Evolutionary conservation across 1,140 invertebrate genomes (phyloP).

Genomic region (Bombus sibiricus): DNA sequence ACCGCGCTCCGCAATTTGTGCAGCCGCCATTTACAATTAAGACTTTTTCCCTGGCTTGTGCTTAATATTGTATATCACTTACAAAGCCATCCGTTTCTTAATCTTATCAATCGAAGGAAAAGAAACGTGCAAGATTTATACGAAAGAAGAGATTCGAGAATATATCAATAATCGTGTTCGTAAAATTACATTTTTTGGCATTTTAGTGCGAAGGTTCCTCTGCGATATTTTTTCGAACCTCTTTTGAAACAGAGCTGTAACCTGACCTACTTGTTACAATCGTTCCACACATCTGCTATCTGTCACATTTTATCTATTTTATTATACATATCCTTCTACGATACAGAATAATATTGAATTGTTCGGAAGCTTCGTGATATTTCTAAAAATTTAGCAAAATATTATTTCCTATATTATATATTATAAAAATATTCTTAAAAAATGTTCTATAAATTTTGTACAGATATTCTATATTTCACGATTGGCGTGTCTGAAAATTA

Average conservation of each 20-base stretch:
- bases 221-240: not conserved
- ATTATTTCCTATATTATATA: too few relatives aligned
- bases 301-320: not conserved
- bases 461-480: too few relatives aligned
- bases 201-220: not conserved
- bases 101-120: not conserved
- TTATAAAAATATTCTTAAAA: too few relatives aligned
- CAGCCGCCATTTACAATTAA: slow-evolving; percentile 7
- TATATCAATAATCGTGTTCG: not conserved
- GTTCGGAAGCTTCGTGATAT: not conserved
- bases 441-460: too few relatives aligned
- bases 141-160: not conserved
- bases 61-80: not conserved
- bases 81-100: not conserved
- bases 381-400: not conserved
- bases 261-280: not conserved
- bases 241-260: not conserved
- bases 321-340: not conserved
- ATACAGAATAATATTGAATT: not conserved
- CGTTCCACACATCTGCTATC: not conserved
- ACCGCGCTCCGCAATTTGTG: not conserved
- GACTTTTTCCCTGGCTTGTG: too few relatives aligned
- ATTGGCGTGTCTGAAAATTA: too few relatives aligned
- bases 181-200: not conserved
- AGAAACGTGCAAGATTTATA: not conserved